These are phyloP conservation scores for Siphamia tubifer DNA, from an alignment of 2,113 vertebrate species.

Conservation along the genomic window DNA sequence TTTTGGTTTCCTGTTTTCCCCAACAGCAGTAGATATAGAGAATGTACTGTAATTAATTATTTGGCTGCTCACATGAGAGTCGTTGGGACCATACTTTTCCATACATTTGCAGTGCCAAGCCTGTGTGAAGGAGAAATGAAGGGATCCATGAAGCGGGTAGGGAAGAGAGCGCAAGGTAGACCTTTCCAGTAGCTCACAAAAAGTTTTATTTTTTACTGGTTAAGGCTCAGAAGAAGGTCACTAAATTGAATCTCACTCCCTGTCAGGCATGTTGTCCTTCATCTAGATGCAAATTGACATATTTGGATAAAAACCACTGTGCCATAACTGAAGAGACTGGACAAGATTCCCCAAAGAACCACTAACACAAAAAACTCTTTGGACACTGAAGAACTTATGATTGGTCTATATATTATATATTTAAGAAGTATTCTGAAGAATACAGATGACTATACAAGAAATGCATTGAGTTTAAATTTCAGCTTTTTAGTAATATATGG, in stretches of 20 bases:
- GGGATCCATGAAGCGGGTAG: background rate
- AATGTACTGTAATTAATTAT: constrained; percentile 1
- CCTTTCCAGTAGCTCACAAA: background rate
- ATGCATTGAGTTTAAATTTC: constrained; percentile 33
- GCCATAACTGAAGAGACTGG: constrained; percentile 60
- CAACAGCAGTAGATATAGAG: background rate
- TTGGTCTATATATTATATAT: constrained; percentile 61
- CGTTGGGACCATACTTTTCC: constrained; percentile 16
- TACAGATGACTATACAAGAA: constrained; percentile 45
- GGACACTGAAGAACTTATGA: constrained; percentile 54
- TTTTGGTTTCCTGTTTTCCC: background rate
- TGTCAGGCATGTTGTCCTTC: background rate
- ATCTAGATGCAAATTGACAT: background rate
- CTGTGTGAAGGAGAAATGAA: constrained; percentile 34
- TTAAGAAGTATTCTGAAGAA: constrained; percentile 58
- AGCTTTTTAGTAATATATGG: constrained; percentile 63
- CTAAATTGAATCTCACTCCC: background rate
- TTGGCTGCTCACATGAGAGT: background rate
- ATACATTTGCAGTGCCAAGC: constrained; percentile 60
- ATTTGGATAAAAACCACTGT: constrained; percentile 59
- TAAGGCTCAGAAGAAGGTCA: background rate
- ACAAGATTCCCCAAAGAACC: constrained; percentile 45
- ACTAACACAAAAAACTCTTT: constrained; percentile 52
- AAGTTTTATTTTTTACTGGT: constrained; percentile 42
- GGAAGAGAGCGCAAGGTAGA: background rate